Base-by-base conservation (phyloP, 2,888 invertebrate genomes). In the Cheilosia scutellata region DNA sequence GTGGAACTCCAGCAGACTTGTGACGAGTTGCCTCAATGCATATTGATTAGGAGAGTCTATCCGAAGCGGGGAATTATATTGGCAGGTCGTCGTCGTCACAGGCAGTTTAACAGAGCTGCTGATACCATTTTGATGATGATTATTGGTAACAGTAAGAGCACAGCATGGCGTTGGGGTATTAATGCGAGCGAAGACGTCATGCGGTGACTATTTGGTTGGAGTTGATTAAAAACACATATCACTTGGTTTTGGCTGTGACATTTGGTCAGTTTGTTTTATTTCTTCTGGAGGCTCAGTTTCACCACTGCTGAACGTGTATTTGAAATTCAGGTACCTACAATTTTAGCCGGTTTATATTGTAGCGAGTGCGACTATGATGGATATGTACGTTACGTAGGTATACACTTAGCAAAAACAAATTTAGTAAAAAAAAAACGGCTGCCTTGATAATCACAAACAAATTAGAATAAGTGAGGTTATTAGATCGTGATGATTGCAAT, bases 121-220 rank as follows among this genome's bases (percentile, higher is more conserved):
- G 66, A 84, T 84, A 80, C 60, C 71, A 80, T 71, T 79, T 84
- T 66, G 75, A 75, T 80, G 70, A 60, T 80, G 80, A 84, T 71
- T 75, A 60, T 65, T 71, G 51, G 40, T 55, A 66, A 75, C 57
- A 71, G 71, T 47, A 11, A 53, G 47, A 44, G 44, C 75, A 63
- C 82, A 77, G 82, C 71, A 40, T 53, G 77, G 5, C 55, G 70
- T 65, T 80, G 51, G 33, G 33, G 57, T 25, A 42, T 63, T 33
- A 62, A 47, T 57, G 62, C 7, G 72, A 4, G 37, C 16, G 66
- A 33, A 55, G 65, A 49, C 42, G 44, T 63, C 80, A 65, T 42
- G 55, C 25, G 7, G 82, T 57, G 49, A 55, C 53, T 13, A 11
- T 57, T 70, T 51, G 47, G 25, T 27, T 66, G 44, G 13, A 51